Percentiles rank a stretch among this genome's conserved stretches.
These are phyloP conservation scores for Fistularia commersonii DNA, from an alignment of 2,797 vertebrate genomes.

Conservation along the genomic window DNA sequence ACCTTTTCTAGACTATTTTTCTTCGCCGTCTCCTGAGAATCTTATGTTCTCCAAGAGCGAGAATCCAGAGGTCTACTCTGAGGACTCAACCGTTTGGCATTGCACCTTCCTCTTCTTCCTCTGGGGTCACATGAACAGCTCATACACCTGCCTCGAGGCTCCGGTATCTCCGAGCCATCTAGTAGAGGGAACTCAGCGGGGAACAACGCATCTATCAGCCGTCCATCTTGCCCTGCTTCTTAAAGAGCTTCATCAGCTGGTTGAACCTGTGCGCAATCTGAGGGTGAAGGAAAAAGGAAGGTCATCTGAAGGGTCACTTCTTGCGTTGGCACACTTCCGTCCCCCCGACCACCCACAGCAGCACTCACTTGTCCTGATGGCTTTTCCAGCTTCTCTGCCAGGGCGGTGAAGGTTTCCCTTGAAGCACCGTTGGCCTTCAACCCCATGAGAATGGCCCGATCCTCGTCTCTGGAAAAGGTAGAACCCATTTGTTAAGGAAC, in stretches of 20 bases:
- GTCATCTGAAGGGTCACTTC: not conserved
- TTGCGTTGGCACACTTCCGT: not conserved
- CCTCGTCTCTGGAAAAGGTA: conserved; percentile 82
- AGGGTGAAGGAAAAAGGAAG: not conserved
- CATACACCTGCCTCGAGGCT: too few species aligned
- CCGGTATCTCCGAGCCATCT: too few species aligned
- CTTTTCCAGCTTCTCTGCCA: conserved; percentile 85
- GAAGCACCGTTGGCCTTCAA: conserved; percentile 88
- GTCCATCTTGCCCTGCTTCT: conserved; percentile 87
- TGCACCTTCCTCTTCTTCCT: too few species aligned
- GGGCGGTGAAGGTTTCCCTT: conserved; percentile 82
- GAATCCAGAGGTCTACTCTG: too few species aligned
- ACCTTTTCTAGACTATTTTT: too few species aligned
- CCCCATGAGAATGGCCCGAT: conserved; percentile 86
- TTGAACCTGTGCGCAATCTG: conserved; percentile 91
- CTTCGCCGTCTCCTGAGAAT: too few species aligned
- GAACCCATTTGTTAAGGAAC: not conserved
- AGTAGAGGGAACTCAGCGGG: too few species aligned
- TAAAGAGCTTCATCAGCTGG: conserved; percentile 94
- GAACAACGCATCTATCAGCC: conserved; percentile 22
- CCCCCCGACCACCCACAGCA: not conserved
- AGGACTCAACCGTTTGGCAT: too few species aligned
- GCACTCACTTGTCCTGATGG: conserved; percentile 81
- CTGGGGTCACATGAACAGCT: too few species aligned
- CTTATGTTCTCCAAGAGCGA: too few species aligned